Percentiles rank a stretch among this genome's conserved stretches.
Evolutionary conservation across 2,113 vertebrate species (phyloP).

Genomic region (Glareola pratincola): DNA sequence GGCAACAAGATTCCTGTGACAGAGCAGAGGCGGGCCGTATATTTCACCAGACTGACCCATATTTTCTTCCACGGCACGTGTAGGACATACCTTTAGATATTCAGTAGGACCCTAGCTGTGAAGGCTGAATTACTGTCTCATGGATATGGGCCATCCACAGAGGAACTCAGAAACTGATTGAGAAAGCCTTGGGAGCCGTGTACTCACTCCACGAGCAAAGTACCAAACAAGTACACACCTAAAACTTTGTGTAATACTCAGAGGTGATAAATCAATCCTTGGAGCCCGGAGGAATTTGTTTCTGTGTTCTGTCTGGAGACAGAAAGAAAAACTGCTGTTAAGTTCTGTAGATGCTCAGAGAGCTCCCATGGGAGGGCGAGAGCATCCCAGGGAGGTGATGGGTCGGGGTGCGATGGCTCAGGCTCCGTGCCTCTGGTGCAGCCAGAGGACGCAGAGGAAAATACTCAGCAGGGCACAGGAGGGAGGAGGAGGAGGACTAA

Average conservation of each 20-base stretch:
- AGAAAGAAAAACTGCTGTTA: neutral
- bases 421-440: neutral
- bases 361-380: neutral
- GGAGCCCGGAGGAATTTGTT: neutral
- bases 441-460: neutral
- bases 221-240: neutral
- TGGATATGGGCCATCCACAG: neutral
- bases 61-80: neutral
- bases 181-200: neutral
- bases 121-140: neutral
- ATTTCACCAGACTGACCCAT: neutral
- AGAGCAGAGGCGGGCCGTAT: neutral
- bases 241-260: neutral
- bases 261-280: neutral
- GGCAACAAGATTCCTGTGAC: no score
- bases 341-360: neutral
- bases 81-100: neutral
- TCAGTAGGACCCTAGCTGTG: neutral
- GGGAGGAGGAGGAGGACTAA: neutral
- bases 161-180: neutral
- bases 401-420: fast-evolving
- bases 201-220: neutral
- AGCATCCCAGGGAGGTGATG: neutral
- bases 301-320: neutral
- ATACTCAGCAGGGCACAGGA: fast-evolving